Evolutionary conservation across 2,113 vertebrate species (phyloP).

Genomic region (Prunella fulvescens): DNA sequence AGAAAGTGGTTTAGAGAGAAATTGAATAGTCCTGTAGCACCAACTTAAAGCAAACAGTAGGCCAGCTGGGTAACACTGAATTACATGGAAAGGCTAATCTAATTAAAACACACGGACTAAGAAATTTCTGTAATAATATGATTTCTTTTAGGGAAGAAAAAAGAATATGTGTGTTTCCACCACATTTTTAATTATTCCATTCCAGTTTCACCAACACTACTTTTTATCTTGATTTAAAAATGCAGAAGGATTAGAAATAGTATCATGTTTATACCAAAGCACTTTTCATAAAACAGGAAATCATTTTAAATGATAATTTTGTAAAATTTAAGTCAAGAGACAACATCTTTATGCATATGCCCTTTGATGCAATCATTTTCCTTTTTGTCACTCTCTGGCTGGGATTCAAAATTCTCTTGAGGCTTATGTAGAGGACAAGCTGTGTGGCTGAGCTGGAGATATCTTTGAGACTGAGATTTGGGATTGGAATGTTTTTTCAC

Average conservation of each 20-base stretch:
- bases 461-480: not conserved
- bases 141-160: not conserved
- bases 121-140: not conserved
- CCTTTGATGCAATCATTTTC: not conserved
- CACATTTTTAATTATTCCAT: not conserved
- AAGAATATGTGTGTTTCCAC: rapidly evolving
- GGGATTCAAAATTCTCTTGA: not conserved
- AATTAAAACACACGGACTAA: not conserved
- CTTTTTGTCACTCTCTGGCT: not conserved
- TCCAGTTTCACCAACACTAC: not conserved
- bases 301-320: not conserved
- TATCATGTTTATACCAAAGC: not conserved
- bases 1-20: not conserved
- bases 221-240: not conserved
- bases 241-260: not conserved
- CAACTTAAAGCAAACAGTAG: not conserved
- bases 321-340: not conserved
- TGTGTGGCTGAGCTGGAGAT: not conserved
- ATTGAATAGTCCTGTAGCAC: not conserved
- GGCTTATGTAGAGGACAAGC: not conserved
- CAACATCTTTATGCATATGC: not conserved
- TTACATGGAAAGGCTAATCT: not conserved
- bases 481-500: not conserved
- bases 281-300: not conserved
- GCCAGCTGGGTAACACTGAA: not conserved